These are phyloP conservation scores for Pteronotus mesoamericanus DNA, from an alignment of 2,797 vertebrate species.

Conservation along the genomic window DNA sequence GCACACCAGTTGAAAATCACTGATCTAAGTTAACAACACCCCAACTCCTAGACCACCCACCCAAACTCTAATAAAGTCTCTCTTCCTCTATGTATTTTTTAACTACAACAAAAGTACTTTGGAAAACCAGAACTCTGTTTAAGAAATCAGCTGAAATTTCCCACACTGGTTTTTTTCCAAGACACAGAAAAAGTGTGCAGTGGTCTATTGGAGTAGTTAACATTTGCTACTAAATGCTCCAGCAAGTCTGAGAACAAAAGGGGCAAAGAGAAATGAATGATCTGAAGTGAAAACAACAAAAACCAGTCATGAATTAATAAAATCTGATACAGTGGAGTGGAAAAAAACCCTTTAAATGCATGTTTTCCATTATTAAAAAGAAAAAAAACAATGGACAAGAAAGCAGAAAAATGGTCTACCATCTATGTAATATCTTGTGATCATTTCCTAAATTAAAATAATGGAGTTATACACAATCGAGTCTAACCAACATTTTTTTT, in stretches of 20 bases:
- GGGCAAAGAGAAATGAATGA: neutral
- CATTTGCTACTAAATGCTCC: neutral
- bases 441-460: constrained; percentile 44
- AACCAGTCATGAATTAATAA: neutral
- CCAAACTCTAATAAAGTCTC: neutral
- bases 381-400: neutral
- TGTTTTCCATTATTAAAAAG: neutral
- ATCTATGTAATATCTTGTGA: neutral
- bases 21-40: neutral
- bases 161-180: neutral
- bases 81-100: neutral
- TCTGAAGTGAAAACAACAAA: constrained; percentile 18
- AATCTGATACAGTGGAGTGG: neutral
- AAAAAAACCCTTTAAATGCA: neutral
- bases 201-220: neutral
- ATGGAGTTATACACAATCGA: neutral
- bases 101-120: neutral
- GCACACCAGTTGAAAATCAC: neutral
- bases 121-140: neutral
- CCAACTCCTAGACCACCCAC: neutral
- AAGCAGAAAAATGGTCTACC: neutral
- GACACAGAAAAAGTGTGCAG: neutral
- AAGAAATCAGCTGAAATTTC: neutral
- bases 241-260: constrained; percentile 1
- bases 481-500: neutral